Base-by-base conservation (phyloP, 2,113 vertebrate genomes). In the Pandion haliaetus region DNA sequence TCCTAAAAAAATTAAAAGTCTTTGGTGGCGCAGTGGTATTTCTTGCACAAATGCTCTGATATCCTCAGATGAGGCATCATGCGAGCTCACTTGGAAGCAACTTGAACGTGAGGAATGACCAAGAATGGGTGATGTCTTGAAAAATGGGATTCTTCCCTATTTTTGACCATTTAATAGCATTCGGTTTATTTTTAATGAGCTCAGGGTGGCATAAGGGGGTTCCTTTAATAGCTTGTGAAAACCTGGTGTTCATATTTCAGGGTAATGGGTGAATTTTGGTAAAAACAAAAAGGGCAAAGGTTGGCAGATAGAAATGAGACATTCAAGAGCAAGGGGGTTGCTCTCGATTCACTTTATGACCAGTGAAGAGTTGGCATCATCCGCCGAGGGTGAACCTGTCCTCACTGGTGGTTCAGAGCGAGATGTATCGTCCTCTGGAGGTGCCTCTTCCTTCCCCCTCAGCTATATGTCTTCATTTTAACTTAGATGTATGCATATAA, bases 401-500 rank as follows among this genome's bases (percentile, higher is more conserved):
- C 79, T 86, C 1, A 8, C 52, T 54, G 3, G 14, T 8, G 0
- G 18, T 26, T 82, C 57, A 6, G 29, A 65, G 74, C 1, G 3
- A 95, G 91, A 95, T 58, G 3, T 5, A 77, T 93, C 0, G 12
- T 45, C 63, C 94, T 90, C 95, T 49, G 70, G 95, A 95, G 93
- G 59, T 45, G 2, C 71, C 55, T 90, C 38, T 93, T 34, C 62
- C 58, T 83, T 52, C 82, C 66, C 82, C 6, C 72, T 61, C 67
- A 16, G 93, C 94, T 59, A 1, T 93, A 86, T 90, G 88, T 97
- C 95, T 95, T 88, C 90, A 54, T 95, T 88, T 83, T 10, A 7
- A 9, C 88, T 49, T 10, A 8, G n/a, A 61, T 66, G 31, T 44
- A 66, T 54, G 78, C 65, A 13, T 14, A 49, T 66, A 72, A 82